Percentiles rank a stretch among this genome's conserved stretches.
Conservation (phyloP, 2,113 vertebrate species). For the Podarcis cretensis region DNA sequence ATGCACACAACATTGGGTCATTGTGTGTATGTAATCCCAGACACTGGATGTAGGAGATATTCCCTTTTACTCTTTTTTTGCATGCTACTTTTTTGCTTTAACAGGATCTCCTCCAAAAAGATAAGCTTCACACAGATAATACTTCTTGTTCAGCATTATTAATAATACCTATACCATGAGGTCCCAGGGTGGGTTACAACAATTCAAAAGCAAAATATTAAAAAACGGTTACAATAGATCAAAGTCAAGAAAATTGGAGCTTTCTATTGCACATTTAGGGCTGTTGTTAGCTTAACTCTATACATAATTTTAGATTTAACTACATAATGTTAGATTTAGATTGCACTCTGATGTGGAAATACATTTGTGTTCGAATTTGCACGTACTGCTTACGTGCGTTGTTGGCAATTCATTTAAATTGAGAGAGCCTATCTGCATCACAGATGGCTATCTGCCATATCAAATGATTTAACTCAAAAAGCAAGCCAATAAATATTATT, state of each 20-base stretch:
- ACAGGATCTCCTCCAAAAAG: neutral
- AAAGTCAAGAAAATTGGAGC: neutral
- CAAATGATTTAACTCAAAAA: neutral
- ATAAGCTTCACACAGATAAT: neutral
- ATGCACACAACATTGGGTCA: no score
- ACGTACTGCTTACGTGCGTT: neutral
- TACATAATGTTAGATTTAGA: neutral
- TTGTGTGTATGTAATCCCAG: neutral
- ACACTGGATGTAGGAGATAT: neutral
- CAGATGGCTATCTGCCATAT: neutral
- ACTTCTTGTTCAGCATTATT: neutral
- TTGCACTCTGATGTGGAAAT: neutral
- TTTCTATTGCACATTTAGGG: neutral
- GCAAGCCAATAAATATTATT: neutral
- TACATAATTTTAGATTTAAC: neutral
- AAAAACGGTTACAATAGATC: no score
- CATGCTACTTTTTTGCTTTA: neutral
- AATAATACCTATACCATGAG: no score
- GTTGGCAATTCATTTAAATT: neutral
- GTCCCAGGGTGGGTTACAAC: no score
- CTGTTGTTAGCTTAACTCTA: neutral
- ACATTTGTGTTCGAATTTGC: neutral
- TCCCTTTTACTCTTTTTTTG: neutral
- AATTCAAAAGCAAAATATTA: no score
- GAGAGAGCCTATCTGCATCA: neutral